These are phyloP conservation scores for Ichneumoninae sp. DNA, from an alignment of 2,888 invertebrate species.

Conservation along the genomic window DNA sequence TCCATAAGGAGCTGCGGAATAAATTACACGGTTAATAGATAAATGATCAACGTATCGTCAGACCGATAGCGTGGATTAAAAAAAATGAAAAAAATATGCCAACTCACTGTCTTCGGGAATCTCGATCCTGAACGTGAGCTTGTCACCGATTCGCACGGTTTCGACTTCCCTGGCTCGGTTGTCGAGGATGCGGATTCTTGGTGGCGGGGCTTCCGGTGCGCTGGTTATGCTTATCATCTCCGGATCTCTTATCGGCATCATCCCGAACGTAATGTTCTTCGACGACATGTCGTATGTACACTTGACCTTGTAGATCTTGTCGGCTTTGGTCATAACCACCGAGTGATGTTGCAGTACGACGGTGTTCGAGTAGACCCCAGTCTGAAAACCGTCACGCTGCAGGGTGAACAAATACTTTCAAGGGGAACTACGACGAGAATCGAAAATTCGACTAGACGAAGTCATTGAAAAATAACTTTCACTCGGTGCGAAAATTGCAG, in stretches of 20 bases:
- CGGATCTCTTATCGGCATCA: slow-evolving; percentile 98
- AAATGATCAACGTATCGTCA: slow-evolving; percentile 10
- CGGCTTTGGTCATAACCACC: slow-evolving; percentile 98
- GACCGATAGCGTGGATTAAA: slow-evolving; percentile 12
- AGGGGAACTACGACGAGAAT: slow-evolving; percentile 47
- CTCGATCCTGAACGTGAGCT: slow-evolving; percentile 97
- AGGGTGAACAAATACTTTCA: slow-evolving; percentile 71
- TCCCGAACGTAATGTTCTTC: slow-evolving; percentile 98
- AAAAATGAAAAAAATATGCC: slow-evolving; percentile 17
- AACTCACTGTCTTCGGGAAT: slow-evolving; percentile 97
- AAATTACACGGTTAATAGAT: slow-evolving; percentile 57
- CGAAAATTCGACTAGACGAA: slow-evolving; percentile 27
- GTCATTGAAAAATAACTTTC: background rate
- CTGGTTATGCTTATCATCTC: slow-evolving; percentile 98
- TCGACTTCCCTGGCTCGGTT: slow-evolving; percentile 94
- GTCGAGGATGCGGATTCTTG: slow-evolving; percentile 96
- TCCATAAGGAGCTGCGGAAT: slow-evolving; percentile 94
- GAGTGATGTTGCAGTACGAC: slow-evolving; percentile 97
- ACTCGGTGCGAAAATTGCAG: no score
- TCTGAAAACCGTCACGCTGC: slow-evolving; percentile 87
- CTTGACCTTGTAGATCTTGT: slow-evolving; percentile 98
- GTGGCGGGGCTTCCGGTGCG: slow-evolving; percentile 97
- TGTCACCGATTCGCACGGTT: slow-evolving; percentile 97
- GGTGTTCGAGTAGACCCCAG: slow-evolving; percentile 96
- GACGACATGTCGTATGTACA: slow-evolving; percentile 98